Evolutionary conservation across 2,797 vertebrate species (phyloP), one percentile per base, ranked within the genome.

Genomic region (Chelon auratus): DNA sequence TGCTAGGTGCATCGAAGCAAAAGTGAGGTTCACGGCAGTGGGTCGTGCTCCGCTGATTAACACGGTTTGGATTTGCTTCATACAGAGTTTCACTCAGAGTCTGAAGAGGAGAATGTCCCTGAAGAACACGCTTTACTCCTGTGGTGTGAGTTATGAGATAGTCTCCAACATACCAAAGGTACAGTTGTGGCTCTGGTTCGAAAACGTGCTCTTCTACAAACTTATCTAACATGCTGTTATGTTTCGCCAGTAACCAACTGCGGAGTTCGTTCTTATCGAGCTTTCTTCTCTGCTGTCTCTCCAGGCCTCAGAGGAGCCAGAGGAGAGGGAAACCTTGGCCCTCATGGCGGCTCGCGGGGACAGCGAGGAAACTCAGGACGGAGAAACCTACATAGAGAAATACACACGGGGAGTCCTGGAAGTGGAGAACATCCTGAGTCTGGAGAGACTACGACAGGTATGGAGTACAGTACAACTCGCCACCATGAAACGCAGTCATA

Each of bases 161-260:
- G 98, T 99, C 47, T 99, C 98, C 81, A 99, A 99, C 89, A 96
- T 99, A 94, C 98, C 98, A 88, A 99, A 99, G 98, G 98, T 99
- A 83, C 12, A 26, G 15, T 20, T 47, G 0, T 5, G 9, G 10
- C 3, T 50, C 18, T 50, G 48, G 20, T 13, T 22, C 57, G 30
- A 33, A 33, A 3, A 33, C 3, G 30, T 5, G 30, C 8, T 33
- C 30, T 33, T 33, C 30, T 33, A 8, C 30, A 1, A 8, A 33
- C 30, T 33, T 33, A 33, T 33, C 5, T 1, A 33, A 33, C 30
- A 7, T 33, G 30, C 30, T 6, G 30, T 33, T 33, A 7, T 1
- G 30, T 33, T 33, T 33, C 30, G 4, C 30, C 30, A 33, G 30
- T 1, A 8, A 33, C 4, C 30, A 8, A 33, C 3, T 37, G 71